Evolutionary conservation across 2,113 vertebrate species (phyloP).

Genomic region (Oncorhynchus nerka): DNA sequence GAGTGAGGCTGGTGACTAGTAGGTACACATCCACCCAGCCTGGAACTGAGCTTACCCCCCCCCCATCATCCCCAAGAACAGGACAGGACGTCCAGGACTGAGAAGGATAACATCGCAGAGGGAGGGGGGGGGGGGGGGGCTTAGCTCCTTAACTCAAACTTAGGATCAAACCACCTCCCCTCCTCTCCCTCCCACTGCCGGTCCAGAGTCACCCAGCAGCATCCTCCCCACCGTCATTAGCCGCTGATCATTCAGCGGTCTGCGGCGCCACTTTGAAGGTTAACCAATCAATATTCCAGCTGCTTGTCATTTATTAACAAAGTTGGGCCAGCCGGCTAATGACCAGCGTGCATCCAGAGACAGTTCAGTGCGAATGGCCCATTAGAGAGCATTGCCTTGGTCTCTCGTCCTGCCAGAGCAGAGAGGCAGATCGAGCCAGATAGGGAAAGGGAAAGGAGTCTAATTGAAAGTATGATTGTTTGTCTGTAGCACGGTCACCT

Average conservation of each 20-base stretch:
- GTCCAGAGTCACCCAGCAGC: conserved; percentile 15
- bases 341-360: conserved; percentile 45
- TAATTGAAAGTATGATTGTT: conserved; percentile 64
- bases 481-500: conserved; percentile 47
- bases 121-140: neutral
- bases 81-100: neutral
- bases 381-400: conserved; percentile 37
- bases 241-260: conserved; percentile 39
- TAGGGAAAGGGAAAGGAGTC: conserved; percentile 41
- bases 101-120: conserved; percentile 12
- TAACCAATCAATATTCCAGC: conserved; percentile 64
- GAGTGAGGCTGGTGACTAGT: conserved; percentile 44
- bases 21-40: conserved; percentile 49
- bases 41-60: conserved; percentile 16
- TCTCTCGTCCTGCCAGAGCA: conserved; percentile 14
- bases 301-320: conserved; percentile 58
- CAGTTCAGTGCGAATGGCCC: conserved; percentile 26
- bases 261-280: conserved; percentile 49
- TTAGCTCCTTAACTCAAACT: neutral
- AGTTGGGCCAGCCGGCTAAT: conserved; percentile 47
- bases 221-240: conserved; percentile 44
- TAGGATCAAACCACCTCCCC: neutral
- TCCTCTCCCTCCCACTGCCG: neutral
- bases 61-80: neutral
- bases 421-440: neutral